phyloP scores from a whole-genome alignment of 2,113 vertebrate genomes.

The Tragelaphus scriptus region DNA sequence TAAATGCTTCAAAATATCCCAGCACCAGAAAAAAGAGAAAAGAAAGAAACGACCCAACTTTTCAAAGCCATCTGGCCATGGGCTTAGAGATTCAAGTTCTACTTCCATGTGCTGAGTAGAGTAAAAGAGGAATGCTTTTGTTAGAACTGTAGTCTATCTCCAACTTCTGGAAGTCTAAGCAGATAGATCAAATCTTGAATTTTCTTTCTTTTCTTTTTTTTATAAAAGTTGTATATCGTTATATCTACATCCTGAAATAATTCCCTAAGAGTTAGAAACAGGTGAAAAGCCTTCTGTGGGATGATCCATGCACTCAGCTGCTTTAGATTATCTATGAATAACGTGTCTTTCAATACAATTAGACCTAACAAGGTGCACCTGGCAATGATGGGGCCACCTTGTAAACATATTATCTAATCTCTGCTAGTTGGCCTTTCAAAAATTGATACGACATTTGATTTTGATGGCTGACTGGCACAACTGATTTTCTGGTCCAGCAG shows the following conservation, averaged over 20 bases:
- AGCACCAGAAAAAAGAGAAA: neutral
- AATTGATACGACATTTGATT: constrained; percentile 68
- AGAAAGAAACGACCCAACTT: neutral
- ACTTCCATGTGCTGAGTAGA: neutral
- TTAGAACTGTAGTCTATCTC: neutral
- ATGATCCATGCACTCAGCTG: constrained; percentile 74
- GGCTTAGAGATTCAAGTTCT: neutral
- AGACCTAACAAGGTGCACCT: constrained; percentile 78
- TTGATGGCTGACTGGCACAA: neutral
- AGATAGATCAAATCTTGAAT: neutral
- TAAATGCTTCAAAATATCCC: neutral
- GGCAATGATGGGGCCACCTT: constrained; percentile 64
- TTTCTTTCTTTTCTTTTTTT: neutral
- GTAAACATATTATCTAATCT: constrained; percentile 62
- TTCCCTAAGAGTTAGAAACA: constrained; percentile 58
- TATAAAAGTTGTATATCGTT: constrained; percentile 43
- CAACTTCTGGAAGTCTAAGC: constrained; percentile 27
- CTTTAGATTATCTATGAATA: constrained; percentile 84
- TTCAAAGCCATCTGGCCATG: neutral
- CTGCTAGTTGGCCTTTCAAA: constrained; percentile 62
- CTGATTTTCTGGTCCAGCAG: neutral
- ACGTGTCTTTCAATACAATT: constrained; percentile 79
- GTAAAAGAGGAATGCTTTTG: constrained; percentile 10
- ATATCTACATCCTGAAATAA: constrained; percentile 62
- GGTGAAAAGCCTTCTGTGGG: constrained; percentile 72